Base-by-base conservation (phyloP, 2,113 vertebrate genomes). In the Crocuta crocuta region DNA sequence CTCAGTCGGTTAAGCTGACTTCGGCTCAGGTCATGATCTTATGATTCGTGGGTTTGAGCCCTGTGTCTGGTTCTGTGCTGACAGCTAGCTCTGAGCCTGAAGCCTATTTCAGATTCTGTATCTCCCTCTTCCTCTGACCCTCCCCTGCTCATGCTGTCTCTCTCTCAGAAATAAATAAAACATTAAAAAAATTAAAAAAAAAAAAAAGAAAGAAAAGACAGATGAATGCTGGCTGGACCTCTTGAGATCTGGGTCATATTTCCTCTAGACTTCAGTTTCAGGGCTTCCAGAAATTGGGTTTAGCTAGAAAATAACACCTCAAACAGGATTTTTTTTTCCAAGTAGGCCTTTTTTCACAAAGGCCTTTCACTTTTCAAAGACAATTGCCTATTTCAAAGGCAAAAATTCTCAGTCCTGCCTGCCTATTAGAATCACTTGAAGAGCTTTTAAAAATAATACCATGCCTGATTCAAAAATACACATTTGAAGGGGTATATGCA, bases 281-380 rank as follows among this genome's bases (percentile, higher is more conserved):
- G 71, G 79, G 61, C 63, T 96, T 94, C 92, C 65, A 73, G 86
- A 39, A 92, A 39, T 58, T 97, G 71, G 39, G 13, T 68, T 96
- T 95, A 82, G 61, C 26, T 83, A 94, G 91, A 93, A 65, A 97
- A 89, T 92, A 89, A 96, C 17, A 93, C 50, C 53, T 78, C 61
- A 91, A 93, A 89, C 39, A 81, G 79, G 68, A 96, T 94, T 80
- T 97, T 96, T 97, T 96, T 98, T 97, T 90, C 50, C 93, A 96
- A 91, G 31, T 76, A 71, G 68, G 28, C 61, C 92, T 96, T 94
- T 96, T 95, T 89, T 61, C 74, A 96, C 76, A 61, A 89, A 78
- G 81, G 39, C 39, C 39, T 39, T 39, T 39, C 82, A 33, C 66
- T 95, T 93, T 96, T 53, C 81, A 93, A 94, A 90, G 89, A 86